These are phyloP conservation scores for Hippocampus kuda DNA, from an alignment of 2,797 vertebrate species.

Conservation along the genomic window DNA sequence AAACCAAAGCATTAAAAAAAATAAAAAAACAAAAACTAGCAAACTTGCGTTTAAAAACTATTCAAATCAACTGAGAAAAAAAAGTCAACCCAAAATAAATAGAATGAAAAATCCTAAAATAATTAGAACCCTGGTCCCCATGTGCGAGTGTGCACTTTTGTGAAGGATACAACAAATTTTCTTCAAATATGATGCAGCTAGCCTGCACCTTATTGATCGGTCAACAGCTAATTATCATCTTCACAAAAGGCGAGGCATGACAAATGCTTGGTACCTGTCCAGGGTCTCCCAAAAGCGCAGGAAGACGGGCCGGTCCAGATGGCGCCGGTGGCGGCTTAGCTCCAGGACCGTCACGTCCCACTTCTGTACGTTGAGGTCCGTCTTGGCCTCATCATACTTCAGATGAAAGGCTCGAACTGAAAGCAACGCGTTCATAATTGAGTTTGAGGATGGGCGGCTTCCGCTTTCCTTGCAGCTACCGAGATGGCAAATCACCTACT, in stretches of 20 bases:
- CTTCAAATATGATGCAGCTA: too few species aligned
- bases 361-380: conserved; percentile 93
- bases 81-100: too few species aligned
- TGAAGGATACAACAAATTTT: too few species aligned
- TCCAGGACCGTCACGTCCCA: conserved; percentile 98
- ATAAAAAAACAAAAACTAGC: too few species aligned
- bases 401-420: conserved; percentile 97
- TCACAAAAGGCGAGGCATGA: background rate
- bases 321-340: conserved; percentile 92
- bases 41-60: too few species aligned
- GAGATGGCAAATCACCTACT: conserved; percentile 64
- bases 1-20: too few species aligned
- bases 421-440: background rate
- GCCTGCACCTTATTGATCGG: too few species aligned
- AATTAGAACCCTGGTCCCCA: too few species aligned
- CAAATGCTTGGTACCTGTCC: conserved; percentile 73
- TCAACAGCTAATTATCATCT: too few species aligned
- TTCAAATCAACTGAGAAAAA: too few species aligned
- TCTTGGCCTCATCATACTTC: conserved; percentile 93
- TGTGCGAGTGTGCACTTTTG: too few species aligned
- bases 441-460: background rate
- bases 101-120: too few species aligned
- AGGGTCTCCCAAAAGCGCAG: conserved; percentile 96
- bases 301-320: conserved; percentile 92
- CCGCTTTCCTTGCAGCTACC: rapidly evolving